Evolutionary conservation across 2,888 invertebrate genomes (phyloP).

Genomic region (Ophraella communa): DNA sequence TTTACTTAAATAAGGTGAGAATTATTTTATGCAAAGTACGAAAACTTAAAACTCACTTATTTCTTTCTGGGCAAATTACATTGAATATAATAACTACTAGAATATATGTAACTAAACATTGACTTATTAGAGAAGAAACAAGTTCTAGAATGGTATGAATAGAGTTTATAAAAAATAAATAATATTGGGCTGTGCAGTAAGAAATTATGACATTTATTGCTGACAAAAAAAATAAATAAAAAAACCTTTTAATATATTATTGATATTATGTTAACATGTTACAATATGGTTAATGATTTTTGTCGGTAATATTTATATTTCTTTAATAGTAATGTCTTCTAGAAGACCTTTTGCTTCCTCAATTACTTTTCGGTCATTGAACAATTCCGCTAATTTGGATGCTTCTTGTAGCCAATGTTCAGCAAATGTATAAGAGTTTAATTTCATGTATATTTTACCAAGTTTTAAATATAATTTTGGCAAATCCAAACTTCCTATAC

Average conservation of each 20-base stretch:
- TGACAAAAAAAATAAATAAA: not conserved
- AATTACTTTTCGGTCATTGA: conserved; percentile 49
- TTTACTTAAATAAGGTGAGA: too few species aligned
- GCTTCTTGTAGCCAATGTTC: conserved; percentile 55
- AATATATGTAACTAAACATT: too few species aligned
- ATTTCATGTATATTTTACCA: conserved; percentile 56
- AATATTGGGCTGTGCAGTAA: too few species aligned
- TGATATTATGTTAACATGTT: not conserved
- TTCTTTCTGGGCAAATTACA: too few species aligned
- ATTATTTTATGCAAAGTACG: too few species aligned
- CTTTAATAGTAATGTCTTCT: not conserved
- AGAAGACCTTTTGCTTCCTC: conserved; percentile 43
- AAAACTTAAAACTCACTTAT: too few species aligned
- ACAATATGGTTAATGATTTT: not conserved
- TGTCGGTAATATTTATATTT: not conserved
- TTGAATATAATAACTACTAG: too few species aligned
- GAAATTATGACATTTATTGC: too few species aligned
- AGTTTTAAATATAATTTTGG: conserved; percentile 58
- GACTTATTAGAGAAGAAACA: too few species aligned
- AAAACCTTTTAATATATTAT: not conserved
- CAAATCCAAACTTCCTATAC: conserved; percentile 58
- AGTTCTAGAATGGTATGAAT: too few species aligned
- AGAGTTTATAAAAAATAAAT: too few species aligned
- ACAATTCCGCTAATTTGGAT: conserved; percentile 51
- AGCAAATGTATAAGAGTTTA: conserved; percentile 51